These are phyloP conservation scores for Coendou prehensilis DNA, from an alignment of 2,797 vertebrate genomes.

Conservation along the genomic window DNA sequence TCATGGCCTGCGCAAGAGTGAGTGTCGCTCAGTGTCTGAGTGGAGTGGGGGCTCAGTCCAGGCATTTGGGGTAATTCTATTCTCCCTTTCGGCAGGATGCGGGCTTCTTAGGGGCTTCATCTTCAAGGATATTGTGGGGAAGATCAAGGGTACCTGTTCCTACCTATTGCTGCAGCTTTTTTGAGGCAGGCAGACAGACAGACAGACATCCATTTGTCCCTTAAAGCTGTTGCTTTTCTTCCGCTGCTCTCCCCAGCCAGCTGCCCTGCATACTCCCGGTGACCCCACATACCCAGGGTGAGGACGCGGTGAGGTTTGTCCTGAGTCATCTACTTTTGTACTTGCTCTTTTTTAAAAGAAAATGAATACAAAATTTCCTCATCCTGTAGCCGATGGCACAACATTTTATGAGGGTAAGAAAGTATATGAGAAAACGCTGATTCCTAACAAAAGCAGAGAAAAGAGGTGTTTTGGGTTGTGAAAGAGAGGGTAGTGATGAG, in stretches of 20 bases:
- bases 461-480: neutral
- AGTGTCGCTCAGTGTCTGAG: neutral
- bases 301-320: neutral
- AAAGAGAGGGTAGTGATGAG: neutral
- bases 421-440: neutral
- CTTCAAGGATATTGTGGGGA: neutral
- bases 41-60: neutral
- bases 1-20: neutral
- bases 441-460: neutral
- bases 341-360: conserved; percentile 32
- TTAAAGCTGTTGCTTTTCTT: neutral
- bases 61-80: neutral
- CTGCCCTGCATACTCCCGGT: neutral
- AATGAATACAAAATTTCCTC: neutral
- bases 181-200: neutral
- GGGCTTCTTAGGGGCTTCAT: neutral
- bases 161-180: neutral
- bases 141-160: neutral
- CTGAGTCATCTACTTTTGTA: neutral
- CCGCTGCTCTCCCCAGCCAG: neutral
- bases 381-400: neutral
- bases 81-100: neutral
- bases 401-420: neutral
- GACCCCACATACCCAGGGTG: fast-evolving
- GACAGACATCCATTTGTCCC: neutral